These are phyloP conservation scores for Vultur gryphus DNA, from an alignment of 2,797 vertebrate species.

Conservation along the genomic window DNA sequence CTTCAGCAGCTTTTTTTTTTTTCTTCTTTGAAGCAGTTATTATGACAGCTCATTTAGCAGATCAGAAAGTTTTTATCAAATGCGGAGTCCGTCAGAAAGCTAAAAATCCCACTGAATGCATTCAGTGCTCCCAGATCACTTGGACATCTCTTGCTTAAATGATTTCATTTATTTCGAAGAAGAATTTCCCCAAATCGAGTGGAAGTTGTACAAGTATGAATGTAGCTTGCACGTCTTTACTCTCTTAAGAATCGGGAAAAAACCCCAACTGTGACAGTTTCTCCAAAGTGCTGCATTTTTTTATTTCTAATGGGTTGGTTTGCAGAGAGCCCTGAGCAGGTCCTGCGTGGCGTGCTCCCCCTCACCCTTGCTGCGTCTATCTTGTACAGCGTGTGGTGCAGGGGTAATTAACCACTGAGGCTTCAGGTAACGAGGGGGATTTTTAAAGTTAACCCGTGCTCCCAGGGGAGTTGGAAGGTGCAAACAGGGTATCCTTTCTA, in stretches of 20 bases:
- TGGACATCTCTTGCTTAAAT: background rate
- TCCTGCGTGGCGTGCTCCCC: background rate
- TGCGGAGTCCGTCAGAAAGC: background rate
- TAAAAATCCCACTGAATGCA: background rate
- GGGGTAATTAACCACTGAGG: background rate
- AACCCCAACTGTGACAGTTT: background rate
- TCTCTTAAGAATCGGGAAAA: background rate
- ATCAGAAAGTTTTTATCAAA: background rate
- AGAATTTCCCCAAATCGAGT: background rate
- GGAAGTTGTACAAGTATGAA: background rate
- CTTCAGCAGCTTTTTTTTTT: background rate
- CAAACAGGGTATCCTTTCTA: background rate
- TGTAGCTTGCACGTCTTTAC: background rate
- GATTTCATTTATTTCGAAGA: background rate
- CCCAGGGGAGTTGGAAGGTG: background rate
- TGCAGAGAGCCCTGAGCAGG: background rate
- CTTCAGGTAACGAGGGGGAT: background rate
- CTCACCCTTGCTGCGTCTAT: fast-evolving
- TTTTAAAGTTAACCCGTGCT: fast-evolving
- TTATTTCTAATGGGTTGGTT: fast-evolving
- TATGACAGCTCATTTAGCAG: background rate
- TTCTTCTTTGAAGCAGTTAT: background rate
- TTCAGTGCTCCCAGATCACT: background rate
- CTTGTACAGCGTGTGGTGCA: fast-evolving
- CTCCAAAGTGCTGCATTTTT: background rate